Evolutionary conservation across 2,113 vertebrate species (phyloP).

Genomic region (Cinclus mexicanus): DNA sequence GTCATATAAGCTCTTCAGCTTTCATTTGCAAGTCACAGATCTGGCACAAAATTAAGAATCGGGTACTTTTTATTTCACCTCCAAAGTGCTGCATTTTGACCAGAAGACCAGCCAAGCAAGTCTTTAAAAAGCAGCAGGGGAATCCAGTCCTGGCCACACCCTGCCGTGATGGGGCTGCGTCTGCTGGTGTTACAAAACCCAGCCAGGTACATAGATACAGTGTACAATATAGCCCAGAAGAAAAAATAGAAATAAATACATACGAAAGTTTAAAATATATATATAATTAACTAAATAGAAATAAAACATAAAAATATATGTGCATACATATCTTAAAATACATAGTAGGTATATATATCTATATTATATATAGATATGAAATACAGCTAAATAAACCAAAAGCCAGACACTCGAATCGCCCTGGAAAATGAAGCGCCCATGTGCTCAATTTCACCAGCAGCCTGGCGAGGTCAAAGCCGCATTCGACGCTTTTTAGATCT

Average conservation of each 20-base stretch:
- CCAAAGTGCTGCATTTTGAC: neutral
- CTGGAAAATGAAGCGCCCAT: accelerated
- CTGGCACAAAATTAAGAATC: neutral
- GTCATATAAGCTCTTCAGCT: neutral
- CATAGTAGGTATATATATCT: neutral
- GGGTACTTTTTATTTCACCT: neutral
- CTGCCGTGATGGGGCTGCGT: neutral
- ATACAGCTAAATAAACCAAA: neutral
- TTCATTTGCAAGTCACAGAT: neutral
- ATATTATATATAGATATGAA: neutral
- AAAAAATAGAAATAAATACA: neutral
- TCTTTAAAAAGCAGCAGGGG: neutral
- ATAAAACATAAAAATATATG: neutral
- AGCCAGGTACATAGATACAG: neutral
- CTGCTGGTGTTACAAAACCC: neutral
- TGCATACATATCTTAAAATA: neutral
- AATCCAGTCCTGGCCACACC: neutral
- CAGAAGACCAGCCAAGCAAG: neutral
- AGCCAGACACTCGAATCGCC: neutral
- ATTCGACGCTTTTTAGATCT: neutral
- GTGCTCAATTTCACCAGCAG: too few relatives aligned
- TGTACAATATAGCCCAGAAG: neutral
- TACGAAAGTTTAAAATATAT: neutral
- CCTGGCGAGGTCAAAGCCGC: neutral
- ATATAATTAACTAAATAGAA: neutral